A percentile compares a stretch with the other conserved stretches of the same genome.
Evolutionary conservation across 1,140 invertebrate species (phyloP).

Genomic region (Dendrolimus punctatus): DNA sequence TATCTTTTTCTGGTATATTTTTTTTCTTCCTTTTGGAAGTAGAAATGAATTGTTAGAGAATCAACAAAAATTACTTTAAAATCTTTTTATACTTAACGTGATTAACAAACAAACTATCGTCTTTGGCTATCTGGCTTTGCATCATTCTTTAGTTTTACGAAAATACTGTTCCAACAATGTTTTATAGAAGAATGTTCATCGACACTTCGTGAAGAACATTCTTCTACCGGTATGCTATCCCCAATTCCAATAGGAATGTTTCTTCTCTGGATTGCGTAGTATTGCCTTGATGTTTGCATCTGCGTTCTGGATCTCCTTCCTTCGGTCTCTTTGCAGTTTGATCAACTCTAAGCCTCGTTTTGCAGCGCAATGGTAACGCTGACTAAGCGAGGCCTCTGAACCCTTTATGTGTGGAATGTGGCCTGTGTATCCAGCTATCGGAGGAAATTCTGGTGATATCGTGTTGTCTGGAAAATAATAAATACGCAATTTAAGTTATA

Average conservation of each 20-base stretch:
- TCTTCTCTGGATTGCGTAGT: conserved; percentile 54
- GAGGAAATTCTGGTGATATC: conserved; percentile 79
- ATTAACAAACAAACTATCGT: neutral
- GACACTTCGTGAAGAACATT: conserved; percentile 66
- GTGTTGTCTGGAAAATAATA: conserved; percentile 71
- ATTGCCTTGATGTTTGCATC: conserved; percentile 52
- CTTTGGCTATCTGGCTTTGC: neutral
- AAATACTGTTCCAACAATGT: conserved; percentile 7
- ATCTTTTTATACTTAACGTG: neutral
- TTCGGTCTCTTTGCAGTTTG: conserved; percentile 71
- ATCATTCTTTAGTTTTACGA: too few relatives aligned
- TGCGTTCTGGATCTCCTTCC: conserved; percentile 54
- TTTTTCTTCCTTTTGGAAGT: too few relatives aligned
- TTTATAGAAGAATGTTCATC: conserved; percentile 56
- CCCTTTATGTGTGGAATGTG: conserved; percentile 79
- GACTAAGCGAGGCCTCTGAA: conserved; percentile 77
- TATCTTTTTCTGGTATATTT: too few relatives aligned
- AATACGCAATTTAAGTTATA: neutral
- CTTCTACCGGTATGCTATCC: conserved; percentile 72
- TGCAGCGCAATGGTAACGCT: conserved; percentile 78
- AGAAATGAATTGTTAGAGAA: too few relatives aligned
- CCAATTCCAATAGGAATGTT: conserved; percentile 67
- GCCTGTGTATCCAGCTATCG: conserved; percentile 81
- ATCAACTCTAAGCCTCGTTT: conserved; percentile 76
- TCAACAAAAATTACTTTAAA: neutral